A percentile compares a stretch with the other conserved stretches of the same genome.
phyloP scores from a whole-genome alignment of 2,888 invertebrate genomes.

The Mechanitis messenoides region DNA sequence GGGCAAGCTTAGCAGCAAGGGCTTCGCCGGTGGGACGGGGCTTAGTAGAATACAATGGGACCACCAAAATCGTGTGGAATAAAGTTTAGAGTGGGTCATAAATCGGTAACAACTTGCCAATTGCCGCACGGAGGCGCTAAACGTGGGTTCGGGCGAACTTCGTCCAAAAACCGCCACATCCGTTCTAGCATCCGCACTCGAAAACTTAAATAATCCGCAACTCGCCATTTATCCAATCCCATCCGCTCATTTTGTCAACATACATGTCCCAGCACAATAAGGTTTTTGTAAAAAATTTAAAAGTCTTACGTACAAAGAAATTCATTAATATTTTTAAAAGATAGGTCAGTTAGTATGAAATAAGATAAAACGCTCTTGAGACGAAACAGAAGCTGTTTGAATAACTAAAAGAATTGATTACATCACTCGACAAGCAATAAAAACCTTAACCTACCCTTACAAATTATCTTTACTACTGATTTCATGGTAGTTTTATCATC shows the following conservation, averaged over 20 bases:
- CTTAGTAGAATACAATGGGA: slow-evolving; percentile 68
- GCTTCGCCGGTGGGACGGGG: slow-evolving; percentile 44
- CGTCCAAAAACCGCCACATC: slow-evolving; percentile 60
- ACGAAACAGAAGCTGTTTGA: slow-evolving; percentile 14
- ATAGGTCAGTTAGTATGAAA: background rate
- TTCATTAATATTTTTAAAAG: background rate
- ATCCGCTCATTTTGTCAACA: slow-evolving; percentile 30
- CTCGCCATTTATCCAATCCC: slow-evolving; percentile 22
- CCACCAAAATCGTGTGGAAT: slow-evolving; percentile 70
- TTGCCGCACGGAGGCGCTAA: slow-evolving; percentile 74
- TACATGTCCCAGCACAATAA: slow-evolving; percentile 1
- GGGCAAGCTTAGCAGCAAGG: slow-evolving; percentile 49
- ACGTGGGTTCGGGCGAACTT: slow-evolving; percentile 31
- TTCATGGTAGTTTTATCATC: slow-evolving; percentile 67
- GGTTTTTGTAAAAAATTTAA: too few species aligned
- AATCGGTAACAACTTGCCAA: slow-evolving; percentile 73
- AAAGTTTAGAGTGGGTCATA: slow-evolving; percentile 68
- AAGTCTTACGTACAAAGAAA: too few species aligned
- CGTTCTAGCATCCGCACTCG: slow-evolving; percentile 73
- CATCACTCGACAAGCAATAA: slow-evolving; percentile 30
- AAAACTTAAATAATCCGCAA: slow-evolving; percentile 38
- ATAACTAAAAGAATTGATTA: slow-evolving; percentile 17
- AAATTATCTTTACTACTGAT: slow-evolving; percentile 68
- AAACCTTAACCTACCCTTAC: slow-evolving; percentile 57
- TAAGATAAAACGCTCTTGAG: background rate